A percentile compares a stretch with the other conserved stretches of the same genome.
These are phyloP conservation scores for Caenorhabditis doughertyi DNA, from an alignment of 2,888 invertebrate genomes.

Conservation along the genomic window DNA sequence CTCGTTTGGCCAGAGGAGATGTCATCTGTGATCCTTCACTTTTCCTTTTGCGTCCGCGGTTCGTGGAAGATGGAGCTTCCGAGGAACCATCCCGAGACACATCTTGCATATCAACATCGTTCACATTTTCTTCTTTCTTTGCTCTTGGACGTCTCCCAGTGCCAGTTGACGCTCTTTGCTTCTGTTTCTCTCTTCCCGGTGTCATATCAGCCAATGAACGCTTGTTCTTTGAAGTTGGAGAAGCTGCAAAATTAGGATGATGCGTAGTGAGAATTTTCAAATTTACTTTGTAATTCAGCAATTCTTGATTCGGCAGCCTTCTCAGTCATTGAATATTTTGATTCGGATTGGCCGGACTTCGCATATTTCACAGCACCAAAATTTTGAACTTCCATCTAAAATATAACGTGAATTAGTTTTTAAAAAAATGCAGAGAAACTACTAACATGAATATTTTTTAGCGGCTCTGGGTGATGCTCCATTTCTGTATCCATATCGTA, in stretches of 20 bases:
- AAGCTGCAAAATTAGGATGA: conserved; percentile 12
- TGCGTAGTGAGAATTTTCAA: background rate
- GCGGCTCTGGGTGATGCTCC: conserved; percentile 78
- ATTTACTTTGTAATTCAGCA: conserved; percentile 40
- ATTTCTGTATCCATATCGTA: conserved; percentile 75
- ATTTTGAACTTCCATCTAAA: conserved; percentile 73
- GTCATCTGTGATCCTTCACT: conserved; percentile 6
- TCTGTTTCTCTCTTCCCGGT: conserved; percentile 59
- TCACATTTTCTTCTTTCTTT: conserved; percentile 36
- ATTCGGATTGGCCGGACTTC: conserved; percentile 36
- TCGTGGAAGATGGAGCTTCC: conserved; percentile 4
- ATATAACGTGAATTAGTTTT: background rate
- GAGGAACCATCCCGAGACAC: background rate
- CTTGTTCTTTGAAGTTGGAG: conserved; percentile 2
- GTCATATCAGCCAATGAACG: conserved; percentile 68
- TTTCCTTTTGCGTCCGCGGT: conserved; percentile 60
- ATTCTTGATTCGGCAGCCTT: conserved; percentile 70
- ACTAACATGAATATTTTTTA: conserved; percentile 77
- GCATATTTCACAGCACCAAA: conserved; percentile 76
- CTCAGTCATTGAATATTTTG: conserved; percentile 75
- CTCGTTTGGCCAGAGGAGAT: conserved; percentile 58
- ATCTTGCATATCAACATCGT: conserved; percentile 37
- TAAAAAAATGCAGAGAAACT: conserved; percentile 2
- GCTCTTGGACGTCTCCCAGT: conserved; percentile 24
- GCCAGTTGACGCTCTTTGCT: conserved; percentile 33